Conservation (phyloP, 2,113 vertebrate genomes). For the Cygnus atratus region DNA sequence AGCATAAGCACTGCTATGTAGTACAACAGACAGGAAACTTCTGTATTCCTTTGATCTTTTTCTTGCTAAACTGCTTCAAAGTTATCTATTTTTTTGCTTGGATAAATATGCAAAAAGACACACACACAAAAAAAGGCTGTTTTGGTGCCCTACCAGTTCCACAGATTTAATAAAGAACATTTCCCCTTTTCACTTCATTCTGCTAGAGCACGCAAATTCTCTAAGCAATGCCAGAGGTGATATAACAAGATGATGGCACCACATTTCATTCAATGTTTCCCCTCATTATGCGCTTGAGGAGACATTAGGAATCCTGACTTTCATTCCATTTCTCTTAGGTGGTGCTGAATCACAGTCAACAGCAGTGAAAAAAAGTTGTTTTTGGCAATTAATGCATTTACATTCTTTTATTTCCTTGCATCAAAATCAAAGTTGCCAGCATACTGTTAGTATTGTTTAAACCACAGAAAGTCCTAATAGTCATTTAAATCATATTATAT, state of each 20-base stretch:
- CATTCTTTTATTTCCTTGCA: not conserved
- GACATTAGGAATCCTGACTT: not conserved
- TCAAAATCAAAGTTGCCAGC: not conserved
- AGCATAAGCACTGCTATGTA: not conserved
- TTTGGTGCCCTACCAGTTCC: not conserved
- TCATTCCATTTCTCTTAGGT: not conserved
- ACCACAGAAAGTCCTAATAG: not conserved
- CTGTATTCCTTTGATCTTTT: not conserved
- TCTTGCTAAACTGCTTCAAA: not conserved
- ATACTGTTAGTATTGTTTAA: not conserved
- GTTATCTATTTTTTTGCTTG: accelerated
- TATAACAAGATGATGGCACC: not conserved
- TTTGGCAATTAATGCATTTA: not conserved
- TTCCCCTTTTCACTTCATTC: not conserved
- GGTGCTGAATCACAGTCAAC: not conserved
- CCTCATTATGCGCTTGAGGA: not conserved
- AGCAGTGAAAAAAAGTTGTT: not conserved
- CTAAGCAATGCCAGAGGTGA: not conserved
- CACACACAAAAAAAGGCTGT: not conserved
- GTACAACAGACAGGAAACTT: not conserved
- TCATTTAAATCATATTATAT: not conserved
- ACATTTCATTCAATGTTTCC: not conserved
- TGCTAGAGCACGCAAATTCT: not conserved
- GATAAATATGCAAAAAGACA: not conserved
- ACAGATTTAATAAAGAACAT: not conserved